Base-by-base conservation (phyloP, 2,888 invertebrate species). In the Lagria hirta region DNA sequence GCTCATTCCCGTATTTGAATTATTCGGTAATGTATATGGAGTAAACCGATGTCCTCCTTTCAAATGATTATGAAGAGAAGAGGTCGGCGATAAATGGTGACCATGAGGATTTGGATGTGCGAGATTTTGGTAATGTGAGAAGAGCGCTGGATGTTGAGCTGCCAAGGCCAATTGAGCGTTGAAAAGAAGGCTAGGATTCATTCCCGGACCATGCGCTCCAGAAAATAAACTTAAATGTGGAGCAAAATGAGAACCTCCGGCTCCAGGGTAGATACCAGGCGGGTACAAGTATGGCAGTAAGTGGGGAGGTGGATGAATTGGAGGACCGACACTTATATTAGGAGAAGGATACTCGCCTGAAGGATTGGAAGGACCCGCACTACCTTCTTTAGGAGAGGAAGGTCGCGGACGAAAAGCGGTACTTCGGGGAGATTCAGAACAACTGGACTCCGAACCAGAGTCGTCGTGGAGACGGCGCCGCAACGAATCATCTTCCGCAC, bases 261-360 rank as follows among this genome's bases (percentile, higher is more conserved):
- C 73, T 32, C 84, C 80, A 55, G 88, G 88, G 74, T 93, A 94
- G 51, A 94, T 76, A 17, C 91, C 90, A 32, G 84, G 88, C 24
- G 89, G 91, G 72, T 94, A 95, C 36, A 96, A 83, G 77, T 95
- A 95, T 56, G 95, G 94, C 66, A 95, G 76, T 66, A 89, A 78
- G 71, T 85, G 86, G 18, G 90, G 84, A 33, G 92, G 91, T 27
- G 93, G 92, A 65, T 94, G 94, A 28, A 93, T 86, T 27, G 93
- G 93, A 22, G 94, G 94, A 33, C 94, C 95, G 22, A 95, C 87
- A 17, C 92, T 92, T 50, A 94, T 93, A 74, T 95, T 95, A 11
- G 94, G 94, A 51, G 90, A 85, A 1, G 91, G 91, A 54, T 88
- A 88, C 43, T 73, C 73, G 61, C 80, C 71, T 59, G 76, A 57